Evolutionary conservation across 2,888 invertebrate genomes (phyloP).

Genomic region (Aleiodes alternator): DNA sequence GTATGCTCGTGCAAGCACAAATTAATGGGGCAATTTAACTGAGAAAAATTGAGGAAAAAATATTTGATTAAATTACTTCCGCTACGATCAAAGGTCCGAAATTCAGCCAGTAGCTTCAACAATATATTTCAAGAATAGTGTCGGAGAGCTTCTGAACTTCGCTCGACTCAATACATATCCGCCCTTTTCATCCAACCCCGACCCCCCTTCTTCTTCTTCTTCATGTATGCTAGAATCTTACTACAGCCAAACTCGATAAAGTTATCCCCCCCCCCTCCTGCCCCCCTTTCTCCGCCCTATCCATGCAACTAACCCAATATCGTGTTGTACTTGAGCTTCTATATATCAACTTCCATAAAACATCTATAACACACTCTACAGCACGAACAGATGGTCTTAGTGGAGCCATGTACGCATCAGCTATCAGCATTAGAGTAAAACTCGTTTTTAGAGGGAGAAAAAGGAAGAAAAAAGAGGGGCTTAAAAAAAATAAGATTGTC

Average conservation of each 20-base stretch:
- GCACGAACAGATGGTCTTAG: constrained; percentile 14
- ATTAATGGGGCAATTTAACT: neutral
- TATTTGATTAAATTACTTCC: constrained; percentile 44
- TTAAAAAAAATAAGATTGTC: neutral
- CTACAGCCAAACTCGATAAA: constrained; percentile 45
- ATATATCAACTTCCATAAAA: constrained; percentile 4
- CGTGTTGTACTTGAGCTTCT: constrained; percentile 17
- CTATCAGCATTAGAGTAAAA: constrained; percentile 4
- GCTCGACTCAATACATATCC: constrained; percentile 33
- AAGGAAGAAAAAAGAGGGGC: too few species aligned
- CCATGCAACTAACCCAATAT: constrained; percentile 45
- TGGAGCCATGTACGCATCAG: neutral
- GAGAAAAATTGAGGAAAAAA: neutral
- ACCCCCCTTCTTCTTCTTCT: too few species aligned
- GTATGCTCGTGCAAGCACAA: neutral
- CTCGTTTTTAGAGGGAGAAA: neutral
- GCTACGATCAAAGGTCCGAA: constrained; percentile 40
- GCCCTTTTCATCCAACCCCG: neutral
- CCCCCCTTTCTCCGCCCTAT: neutral
- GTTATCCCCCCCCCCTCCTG: constrained; percentile 36
- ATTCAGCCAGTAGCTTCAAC: neutral
- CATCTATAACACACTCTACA: constrained; percentile 12
- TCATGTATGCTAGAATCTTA: constrained; percentile 33
- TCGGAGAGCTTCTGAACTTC: constrained; percentile 30
- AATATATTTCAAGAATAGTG: constrained; percentile 18